Percentiles rank a stretch among this genome's conserved stretches.
phyloP scores from a whole-genome alignment of 2,888 invertebrate genomes.

The Ceramica pisi region DNA sequence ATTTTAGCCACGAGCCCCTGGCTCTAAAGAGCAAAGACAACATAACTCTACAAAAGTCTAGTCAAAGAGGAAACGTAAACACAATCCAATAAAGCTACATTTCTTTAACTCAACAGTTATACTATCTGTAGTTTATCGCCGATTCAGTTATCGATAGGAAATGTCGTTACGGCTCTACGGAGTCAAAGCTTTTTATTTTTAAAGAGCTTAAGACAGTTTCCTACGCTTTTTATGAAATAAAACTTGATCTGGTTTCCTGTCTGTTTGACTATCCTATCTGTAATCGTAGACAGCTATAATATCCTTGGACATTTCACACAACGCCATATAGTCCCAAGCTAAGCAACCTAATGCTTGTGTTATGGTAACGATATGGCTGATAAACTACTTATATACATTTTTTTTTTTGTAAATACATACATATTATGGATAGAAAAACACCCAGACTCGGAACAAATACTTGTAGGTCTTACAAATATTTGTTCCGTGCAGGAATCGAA shows the following conservation, averaged over 20 bases:
- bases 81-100: constrained; percentile 28
- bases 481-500: no score
- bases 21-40: neutral
- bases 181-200: neutral
- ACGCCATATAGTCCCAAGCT: no score
- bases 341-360: no score
- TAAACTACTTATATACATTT: no score
- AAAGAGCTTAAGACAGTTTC: neutral
- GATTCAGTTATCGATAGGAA: neutral
- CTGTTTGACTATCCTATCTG: neutral
- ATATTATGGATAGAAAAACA: no score
- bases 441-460: no score
- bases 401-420: no score
- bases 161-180: constrained; percentile 1
- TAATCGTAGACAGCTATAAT: neutral
- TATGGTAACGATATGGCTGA: no score
- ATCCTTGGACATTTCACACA: no score
- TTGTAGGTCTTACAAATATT: no score
- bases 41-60: neutral
- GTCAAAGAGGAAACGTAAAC: neutral
- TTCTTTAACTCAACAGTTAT: neutral
- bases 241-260: neutral
- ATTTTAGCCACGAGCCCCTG: no score
- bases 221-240: neutral
- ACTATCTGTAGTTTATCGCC: neutral